A percentile compares a stretch with the other conserved stretches of the same genome.
phyloP scores from a whole-genome alignment of 2,888 invertebrate species.

The Sericinus montela region DNA sequence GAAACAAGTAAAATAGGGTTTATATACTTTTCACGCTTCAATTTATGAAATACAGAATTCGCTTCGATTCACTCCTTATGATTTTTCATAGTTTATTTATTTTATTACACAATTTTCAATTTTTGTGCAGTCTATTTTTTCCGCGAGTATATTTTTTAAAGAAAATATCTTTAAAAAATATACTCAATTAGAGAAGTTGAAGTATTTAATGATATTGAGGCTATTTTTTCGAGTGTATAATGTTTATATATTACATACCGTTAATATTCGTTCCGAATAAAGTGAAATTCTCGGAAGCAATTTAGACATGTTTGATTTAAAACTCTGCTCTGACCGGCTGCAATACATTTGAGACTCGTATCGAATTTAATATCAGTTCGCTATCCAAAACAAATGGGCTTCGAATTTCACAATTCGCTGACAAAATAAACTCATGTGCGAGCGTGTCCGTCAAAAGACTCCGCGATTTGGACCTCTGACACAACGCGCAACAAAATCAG shows the following conservation, averaged over 20 bases:
- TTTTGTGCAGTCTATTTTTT: too few species aligned
- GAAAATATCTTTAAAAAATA: too few species aligned
- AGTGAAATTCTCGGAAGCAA: not conserved
- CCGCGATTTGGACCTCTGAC: conserved; percentile 30
- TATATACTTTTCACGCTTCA: conserved; percentile 21
- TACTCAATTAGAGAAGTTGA: too few species aligned
- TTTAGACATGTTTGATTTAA: not conserved
- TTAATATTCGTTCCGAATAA: not conserved
- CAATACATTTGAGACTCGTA: conserved; percentile 16
- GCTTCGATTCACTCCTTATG: too few species aligned
- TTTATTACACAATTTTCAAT: too few species aligned
- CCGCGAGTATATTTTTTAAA: too few species aligned
- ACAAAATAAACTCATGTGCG: conserved; percentile 26
- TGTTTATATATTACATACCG: too few species aligned
- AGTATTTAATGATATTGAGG: too few species aligned
- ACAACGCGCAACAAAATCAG: conserved; percentile 34
- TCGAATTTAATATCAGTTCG: conserved; percentile 23
- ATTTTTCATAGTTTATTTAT: too few species aligned
- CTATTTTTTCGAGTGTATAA: too few species aligned
- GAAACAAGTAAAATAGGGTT: conserved; percentile 36
- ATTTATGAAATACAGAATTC: not conserved
- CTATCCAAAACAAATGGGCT: conserved; percentile 29
- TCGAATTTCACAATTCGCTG: conserved; percentile 25
- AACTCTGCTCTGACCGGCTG: not conserved
- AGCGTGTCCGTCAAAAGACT: conserved; percentile 27